A percentile compares a stretch with the other conserved stretches of the same genome.
phyloP scores from a whole-genome alignment of 2,797 vertebrate genomes.

The Ataeniobius toweri region DNA sequence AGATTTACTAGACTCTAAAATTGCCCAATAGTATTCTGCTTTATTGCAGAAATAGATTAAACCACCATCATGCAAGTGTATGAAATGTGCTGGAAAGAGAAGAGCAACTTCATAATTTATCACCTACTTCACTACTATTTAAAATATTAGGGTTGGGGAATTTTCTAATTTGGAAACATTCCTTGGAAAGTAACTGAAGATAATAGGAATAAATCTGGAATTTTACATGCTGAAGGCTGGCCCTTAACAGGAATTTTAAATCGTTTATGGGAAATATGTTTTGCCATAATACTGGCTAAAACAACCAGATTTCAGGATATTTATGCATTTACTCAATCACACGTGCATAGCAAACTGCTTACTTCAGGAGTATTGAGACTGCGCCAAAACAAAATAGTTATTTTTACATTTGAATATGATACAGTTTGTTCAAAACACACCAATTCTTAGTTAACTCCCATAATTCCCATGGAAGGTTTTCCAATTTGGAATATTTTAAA shows the following conservation, averaged over 20 bases:
- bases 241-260: background rate
- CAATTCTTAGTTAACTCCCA: background rate
- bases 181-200: background rate
- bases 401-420: background rate
- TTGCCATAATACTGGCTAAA: too few relatives aligned
- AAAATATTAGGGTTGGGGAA: background rate
- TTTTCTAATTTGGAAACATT: background rate
- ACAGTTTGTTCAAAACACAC: background rate
- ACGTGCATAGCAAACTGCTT: too few relatives aligned
- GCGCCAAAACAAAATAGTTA: background rate
- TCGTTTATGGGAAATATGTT: background rate
- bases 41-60: background rate
- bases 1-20: background rate
- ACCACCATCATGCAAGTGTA: background rate
- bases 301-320: background rate
- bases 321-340: background rate
- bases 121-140: background rate
- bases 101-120: background rate
- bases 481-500: background rate
- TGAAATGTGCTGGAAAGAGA: background rate
- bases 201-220: background rate
- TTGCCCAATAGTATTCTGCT: background rate
- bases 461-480: background rate
- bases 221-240: background rate
- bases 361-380: too few relatives aligned